phyloP scores from a whole-genome alignment of 2,113 vertebrate genomes.

The Carettochelys insculpta region DNA sequence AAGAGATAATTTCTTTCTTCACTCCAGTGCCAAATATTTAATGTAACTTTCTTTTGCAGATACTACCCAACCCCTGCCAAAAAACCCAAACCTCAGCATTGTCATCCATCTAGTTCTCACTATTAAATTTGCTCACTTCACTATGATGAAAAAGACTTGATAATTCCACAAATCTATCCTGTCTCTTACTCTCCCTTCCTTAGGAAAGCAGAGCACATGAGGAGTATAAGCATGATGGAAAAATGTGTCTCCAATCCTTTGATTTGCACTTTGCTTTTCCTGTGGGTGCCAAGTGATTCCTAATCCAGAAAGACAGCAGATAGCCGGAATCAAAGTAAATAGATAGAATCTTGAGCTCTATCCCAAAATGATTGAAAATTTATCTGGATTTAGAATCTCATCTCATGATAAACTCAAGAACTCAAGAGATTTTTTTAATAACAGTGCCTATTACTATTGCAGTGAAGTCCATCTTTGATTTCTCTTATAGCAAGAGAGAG shows the following conservation, averaged over 20 bases:
- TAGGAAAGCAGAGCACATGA: background rate
- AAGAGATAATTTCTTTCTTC: background rate
- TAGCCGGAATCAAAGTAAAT: constrained; percentile 18
- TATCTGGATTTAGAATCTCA: constrained; percentile 34
- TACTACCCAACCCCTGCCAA: background rate
- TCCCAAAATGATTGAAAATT: constrained; percentile 18
- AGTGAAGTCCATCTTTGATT: background rate
- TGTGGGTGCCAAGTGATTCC: background rate
- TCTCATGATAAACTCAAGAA: constrained; percentile 4
- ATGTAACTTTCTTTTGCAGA: background rate
- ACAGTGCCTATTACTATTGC: background rate
- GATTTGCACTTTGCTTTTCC: constrained; percentile 2
- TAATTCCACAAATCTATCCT: background rate
- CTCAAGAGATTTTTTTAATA: background rate
- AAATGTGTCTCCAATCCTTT: background rate
- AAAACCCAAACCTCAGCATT: background rate
- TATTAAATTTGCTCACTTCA: background rate
- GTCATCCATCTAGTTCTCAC: background rate
- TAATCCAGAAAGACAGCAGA: constrained; percentile 27
- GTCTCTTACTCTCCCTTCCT: background rate
- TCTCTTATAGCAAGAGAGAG: background rate
- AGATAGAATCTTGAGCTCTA: constrained; percentile 4
- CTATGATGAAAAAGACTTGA: background rate
- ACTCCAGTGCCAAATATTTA: background rate
- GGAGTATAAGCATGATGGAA: background rate